These are phyloP conservation scores for Phrynocephalus guinanensis DNA, from an alignment of 2,797 vertebrate genomes.

Conservation along the genomic window DNA sequence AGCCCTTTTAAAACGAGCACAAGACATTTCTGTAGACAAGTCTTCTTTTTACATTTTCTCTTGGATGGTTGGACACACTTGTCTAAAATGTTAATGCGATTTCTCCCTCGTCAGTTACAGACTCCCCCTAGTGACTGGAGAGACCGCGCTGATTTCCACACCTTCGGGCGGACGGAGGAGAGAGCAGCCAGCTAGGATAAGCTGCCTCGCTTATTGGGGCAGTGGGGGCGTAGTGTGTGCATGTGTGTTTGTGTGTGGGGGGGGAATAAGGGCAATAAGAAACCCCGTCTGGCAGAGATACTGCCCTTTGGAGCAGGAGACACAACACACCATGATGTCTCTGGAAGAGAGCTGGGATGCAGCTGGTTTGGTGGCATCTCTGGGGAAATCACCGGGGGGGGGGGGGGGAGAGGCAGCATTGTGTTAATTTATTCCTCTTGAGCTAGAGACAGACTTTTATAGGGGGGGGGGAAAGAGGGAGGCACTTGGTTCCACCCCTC, in stretches of 20 bases:
- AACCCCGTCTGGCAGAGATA: background rate
- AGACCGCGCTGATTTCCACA: background rate
- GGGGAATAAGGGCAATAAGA: background rate
- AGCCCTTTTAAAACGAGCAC: constrained; percentile 37
- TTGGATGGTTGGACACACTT: constrained; percentile 23
- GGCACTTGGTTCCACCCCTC: background rate
- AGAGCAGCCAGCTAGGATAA: background rate
- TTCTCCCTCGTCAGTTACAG: constrained; percentile 34
- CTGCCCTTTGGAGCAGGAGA: too few relatives aligned
- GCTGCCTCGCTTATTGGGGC: background rate
- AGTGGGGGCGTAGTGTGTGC: background rate
- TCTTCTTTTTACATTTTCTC: background rate
- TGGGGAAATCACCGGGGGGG: background rate
- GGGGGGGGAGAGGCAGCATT: background rate
- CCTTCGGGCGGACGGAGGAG: background rate
- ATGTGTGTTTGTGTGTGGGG: too few relatives aligned
- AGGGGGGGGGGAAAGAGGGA: background rate
- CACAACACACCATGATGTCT: background rate
- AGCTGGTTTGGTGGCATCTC: background rate
- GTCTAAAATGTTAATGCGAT: constrained; percentile 33
- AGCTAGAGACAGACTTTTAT: background rate
- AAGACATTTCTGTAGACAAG: constrained; percentile 30
- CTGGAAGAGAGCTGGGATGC: background rate
- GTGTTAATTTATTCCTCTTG: background rate
- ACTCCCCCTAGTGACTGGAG: background rate